Base-by-base conservation (phyloP, 2,113 vertebrate genomes). In the Labeo catla region DNA sequence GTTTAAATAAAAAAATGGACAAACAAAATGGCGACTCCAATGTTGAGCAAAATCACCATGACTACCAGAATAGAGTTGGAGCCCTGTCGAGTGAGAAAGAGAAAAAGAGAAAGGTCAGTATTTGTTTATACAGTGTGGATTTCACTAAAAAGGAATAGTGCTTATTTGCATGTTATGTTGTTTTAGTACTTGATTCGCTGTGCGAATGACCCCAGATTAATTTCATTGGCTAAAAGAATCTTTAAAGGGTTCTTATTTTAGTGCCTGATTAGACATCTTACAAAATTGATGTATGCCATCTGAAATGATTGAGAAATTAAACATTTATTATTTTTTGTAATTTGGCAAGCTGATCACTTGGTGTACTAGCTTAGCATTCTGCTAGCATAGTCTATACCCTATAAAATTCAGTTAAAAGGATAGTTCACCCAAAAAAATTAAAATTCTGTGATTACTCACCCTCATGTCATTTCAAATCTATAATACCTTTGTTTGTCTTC, bases 11-110 rank as follows among this genome's bases (percentile, higher is more conserved):
- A 99, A 97, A 99, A 99, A 96, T 99, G 98, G 93, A 99, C 98
- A 96, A 99, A 99, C 96, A 99, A 97, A 96, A 99, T 95, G 95
- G 97, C 98, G 89, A 99, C 96, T 96, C 97, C 98, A 50, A 99
- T 99, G 96, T 99, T 99, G 92, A 99, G 97, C 96, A 99, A 95
- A 95, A 99, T 98, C 96, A 99, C 98, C 98, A 99, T 98, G 95
- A 95, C 96, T 88, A 99, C 98, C 93, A 99, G 95, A 93, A 99
- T 96, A n/a, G 97, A 96, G 87, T 97, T 98, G 23, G 97, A 99
- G 92, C 97, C 97, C 98, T 99, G 95, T 79, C 49, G 61, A 76
- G 66, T 21, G 78, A 73, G 80, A 88, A 59, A 57, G 12, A 61
- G 72, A 86, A 80, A 88, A 47, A 65, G 63, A 83, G 65, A 76